phyloP scores from a whole-genome alignment of 2,797 vertebrate species.

The Lacerta viridis region DNA sequence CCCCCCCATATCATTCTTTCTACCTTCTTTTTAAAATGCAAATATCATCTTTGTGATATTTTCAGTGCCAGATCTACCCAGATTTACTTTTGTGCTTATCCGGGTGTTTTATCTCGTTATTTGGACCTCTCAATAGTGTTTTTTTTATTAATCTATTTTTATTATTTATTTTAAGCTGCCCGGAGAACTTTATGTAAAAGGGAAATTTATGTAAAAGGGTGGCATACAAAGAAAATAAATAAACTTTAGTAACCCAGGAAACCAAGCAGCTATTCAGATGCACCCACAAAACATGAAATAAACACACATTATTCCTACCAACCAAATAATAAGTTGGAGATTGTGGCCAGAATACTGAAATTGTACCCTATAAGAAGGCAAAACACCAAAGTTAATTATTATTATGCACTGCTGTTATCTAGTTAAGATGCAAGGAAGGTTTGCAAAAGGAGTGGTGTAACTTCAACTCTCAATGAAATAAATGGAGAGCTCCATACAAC shows the following conservation, averaged over 20 bases:
- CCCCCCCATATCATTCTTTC: neutral
- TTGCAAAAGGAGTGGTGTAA: neutral
- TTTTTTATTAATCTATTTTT: no score
- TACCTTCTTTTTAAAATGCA: neutral
- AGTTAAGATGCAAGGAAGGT: neutral
- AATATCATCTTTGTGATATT: neutral
- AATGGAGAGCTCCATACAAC: neutral
- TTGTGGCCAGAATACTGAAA: neutral
- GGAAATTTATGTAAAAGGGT: no score
- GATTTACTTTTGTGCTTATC: no score
- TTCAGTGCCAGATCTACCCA: no score
- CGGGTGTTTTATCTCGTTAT: no score
- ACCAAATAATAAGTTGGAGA: neutral
- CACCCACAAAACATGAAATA: neutral
- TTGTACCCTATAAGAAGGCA: neutral
- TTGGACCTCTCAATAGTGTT: no score
- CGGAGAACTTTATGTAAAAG: no score
- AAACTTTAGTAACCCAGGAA: no score
- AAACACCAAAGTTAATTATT: neutral
- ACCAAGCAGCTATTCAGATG: neutral
- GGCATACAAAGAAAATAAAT: no score
- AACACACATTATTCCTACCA: neutral
- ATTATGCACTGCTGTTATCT: neutral
- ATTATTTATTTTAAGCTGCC: no score
- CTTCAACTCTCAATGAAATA: neutral